A percentile compares a stretch with the other conserved stretches of the same genome.
These are phyloP conservation scores for Tetheella fluctuosa DNA, from an alignment of 2,888 invertebrate genomes.

Conservation along the genomic window DNA sequence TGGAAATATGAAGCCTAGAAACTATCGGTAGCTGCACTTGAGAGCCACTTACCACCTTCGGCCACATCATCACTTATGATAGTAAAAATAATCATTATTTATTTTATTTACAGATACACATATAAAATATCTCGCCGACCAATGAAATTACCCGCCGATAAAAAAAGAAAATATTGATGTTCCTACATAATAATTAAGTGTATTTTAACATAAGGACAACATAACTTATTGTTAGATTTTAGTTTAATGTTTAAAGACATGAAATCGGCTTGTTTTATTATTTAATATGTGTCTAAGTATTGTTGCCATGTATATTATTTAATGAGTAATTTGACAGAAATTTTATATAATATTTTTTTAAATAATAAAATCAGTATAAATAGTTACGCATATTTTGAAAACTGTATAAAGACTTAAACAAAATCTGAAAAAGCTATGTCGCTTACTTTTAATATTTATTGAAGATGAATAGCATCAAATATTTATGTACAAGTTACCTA, in stretches of 20 bases:
- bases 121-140: conserved; percentile 24
- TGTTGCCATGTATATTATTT: conserved; percentile 15
- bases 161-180: conserved; percentile 50
- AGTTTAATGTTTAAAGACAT: conserved; percentile 34
- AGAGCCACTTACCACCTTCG: no score
- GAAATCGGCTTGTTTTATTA: conserved; percentile 16
- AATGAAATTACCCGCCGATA: conserved; percentile 59
- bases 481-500: no score
- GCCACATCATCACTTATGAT: no score
- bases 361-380: no score
- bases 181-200: conserved; percentile 52
- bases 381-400: no score
- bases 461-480: no score
- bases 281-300: conserved; percentile 11
- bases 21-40: no score
- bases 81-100: no score
- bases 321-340: conserved; percentile 9
- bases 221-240: conserved; percentile 51
- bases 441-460: no score
- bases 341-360: not conserved
- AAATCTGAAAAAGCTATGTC: no score
- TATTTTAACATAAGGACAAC: conserved; percentile 38
- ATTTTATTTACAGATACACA: conserved; percentile 33
- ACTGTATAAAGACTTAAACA: no score
- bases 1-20: no score